Evolutionary conservation across 2,888 invertebrate genomes (phyloP).

Genomic region (Poecilobothrus nobilitatus): DNA sequence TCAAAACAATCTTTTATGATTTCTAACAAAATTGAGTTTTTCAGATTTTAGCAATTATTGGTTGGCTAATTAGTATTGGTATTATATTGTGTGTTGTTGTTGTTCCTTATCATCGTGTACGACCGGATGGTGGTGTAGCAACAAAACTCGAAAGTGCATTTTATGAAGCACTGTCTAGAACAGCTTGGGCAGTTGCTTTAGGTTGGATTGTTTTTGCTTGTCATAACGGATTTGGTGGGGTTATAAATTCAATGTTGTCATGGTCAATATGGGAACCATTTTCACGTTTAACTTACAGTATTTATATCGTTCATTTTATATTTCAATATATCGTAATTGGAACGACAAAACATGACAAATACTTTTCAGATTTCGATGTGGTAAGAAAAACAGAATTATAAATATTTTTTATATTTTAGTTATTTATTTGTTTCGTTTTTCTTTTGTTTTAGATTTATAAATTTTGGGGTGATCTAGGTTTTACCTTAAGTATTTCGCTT

Average conservation of each 20-base stretch:
- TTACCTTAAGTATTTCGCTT: conserved; percentile 38
- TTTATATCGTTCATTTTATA: conserved; percentile 41
- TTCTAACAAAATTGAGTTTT: neutral
- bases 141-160: conserved; percentile 37
- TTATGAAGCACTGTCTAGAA: conserved; percentile 37
- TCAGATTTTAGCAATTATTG: conserved; percentile 30
- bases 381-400: conserved; percentile 27
- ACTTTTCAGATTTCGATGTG: conserved; percentile 37
- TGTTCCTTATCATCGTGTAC: conserved; percentile 37
- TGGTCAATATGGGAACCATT: conserved; percentile 40
- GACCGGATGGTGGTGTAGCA: conserved; percentile 31
- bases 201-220: conserved; percentile 43
- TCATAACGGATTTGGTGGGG: conserved; percentile 39
- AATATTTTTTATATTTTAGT: neutral
- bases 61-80: conserved; percentile 36
- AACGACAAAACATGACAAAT: conserved; percentile 34
- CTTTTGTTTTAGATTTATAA: conserved; percentile 34
- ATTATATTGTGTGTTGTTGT: conserved; percentile 36
- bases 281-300: conserved; percentile 38
- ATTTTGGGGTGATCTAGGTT: conserved; percentile 44
- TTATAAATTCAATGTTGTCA: conserved; percentile 39
- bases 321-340: conserved; percentile 36
- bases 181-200: conserved; percentile 36
- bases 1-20: neutral
- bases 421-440: neutral